Evolutionary conservation across 1,140 invertebrate genomes (phyloP).

Genomic region (Myzus persicae): DNA sequence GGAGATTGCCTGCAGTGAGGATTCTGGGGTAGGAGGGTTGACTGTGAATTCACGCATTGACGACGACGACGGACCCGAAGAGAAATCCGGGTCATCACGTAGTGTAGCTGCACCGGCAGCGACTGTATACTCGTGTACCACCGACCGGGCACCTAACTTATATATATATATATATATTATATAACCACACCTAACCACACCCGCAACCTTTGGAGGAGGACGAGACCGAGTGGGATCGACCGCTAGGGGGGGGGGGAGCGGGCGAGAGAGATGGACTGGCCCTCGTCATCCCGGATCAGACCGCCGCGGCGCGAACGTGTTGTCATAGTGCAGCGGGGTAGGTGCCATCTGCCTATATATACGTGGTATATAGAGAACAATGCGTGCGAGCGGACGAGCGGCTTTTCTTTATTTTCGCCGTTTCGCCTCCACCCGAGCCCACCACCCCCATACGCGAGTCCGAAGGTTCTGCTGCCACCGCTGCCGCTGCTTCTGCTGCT

Average conservation of each 20-base stretch:
- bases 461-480: not conserved
- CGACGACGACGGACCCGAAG: not conserved
- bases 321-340: constrained; percentile 18
- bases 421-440: not conserved
- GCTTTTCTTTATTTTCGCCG: constrained; percentile 23
- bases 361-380: not conserved
- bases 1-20: not conserved
- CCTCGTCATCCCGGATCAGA: not conserved
- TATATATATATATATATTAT: not conserved
- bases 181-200: not conserved
- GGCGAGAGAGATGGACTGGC: not conserved
- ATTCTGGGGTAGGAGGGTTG: not conserved
- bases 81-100: constrained; percentile 38
- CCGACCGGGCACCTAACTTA: not conserved
- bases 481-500: not conserved
- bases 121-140: not conserved
- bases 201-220: not conserved
- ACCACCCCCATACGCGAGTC: not conserved
- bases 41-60: not conserved
- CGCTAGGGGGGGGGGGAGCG: too few relatives aligned
- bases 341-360: not conserved
- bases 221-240: not conserved
- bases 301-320: constrained; percentile 10
- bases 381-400: not conserved
- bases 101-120: not conserved